These are phyloP conservation scores for Elysia chlorotica DNA, from an alignment of 1,140 invertebrate genomes.

Conservation along the genomic window DNA sequence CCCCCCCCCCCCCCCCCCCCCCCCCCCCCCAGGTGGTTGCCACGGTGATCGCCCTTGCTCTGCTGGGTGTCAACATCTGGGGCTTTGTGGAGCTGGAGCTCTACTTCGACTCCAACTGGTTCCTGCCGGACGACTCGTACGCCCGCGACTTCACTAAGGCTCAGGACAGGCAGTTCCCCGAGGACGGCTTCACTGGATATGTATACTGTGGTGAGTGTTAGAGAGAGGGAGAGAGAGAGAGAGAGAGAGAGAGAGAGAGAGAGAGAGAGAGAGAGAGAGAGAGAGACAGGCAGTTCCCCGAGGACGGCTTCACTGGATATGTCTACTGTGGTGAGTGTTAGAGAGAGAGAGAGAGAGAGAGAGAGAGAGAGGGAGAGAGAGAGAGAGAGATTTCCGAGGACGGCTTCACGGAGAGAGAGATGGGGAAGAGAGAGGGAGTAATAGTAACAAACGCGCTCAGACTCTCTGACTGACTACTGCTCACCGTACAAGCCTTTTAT, in stretches of 20 bases:
- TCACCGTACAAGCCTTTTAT: no score
- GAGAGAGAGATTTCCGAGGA: no score
- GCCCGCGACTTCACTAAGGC: slow-evolving; percentile 67
- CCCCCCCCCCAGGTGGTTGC: slow-evolving; percentile 60
- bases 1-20: no score
- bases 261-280: not conserved
- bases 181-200: slow-evolving; percentile 69
- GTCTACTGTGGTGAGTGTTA: slow-evolving; percentile 73
- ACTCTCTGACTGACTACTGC: no score
- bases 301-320: slow-evolving; percentile 69
- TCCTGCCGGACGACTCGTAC: slow-evolving; percentile 73
- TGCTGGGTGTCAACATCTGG: slow-evolving; percentile 69
- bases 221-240: not conserved
- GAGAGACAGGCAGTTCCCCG: slow-evolving; percentile 64
- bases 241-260: not conserved
- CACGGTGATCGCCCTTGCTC: slow-evolving; percentile 66
- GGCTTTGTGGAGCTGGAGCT: slow-evolving; percentile 71
- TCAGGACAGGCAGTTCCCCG: slow-evolving; percentile 68
- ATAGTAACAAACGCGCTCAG: no score
- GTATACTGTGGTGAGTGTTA: slow-evolving; percentile 67
- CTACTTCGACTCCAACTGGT: slow-evolving; percentile 78
- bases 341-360: no score
- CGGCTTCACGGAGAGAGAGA: no score
- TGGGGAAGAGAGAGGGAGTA: no score
- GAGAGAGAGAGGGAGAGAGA: no score